Base-by-base conservation (phyloP, 1,140 invertebrate genomes). In the Nasonia longicornis region DNA sequence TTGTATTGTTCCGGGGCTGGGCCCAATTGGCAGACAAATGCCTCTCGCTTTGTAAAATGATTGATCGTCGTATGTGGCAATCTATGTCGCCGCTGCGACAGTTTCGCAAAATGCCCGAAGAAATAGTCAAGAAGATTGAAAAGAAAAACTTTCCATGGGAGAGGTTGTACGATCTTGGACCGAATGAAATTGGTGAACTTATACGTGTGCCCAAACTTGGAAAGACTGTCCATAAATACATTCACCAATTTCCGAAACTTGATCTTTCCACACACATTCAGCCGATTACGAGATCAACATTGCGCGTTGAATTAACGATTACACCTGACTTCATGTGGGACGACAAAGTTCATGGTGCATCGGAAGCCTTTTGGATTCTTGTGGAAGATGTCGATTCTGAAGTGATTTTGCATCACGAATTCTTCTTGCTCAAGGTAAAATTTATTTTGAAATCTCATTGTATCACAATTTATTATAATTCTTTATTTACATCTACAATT, bases 311-410 rank as follows among this genome's bases (percentile, higher is more conserved):
- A 90, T 91, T 99, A 2, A 99, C 98, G 0, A 98, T 99, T n/a
- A 98, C 97, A 0, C 98, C 99, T 0, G 98, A 99, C 90, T 99
- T 99, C 90, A 96, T 99, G 87, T 99, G 99, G 98, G 98, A 99
- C 85, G 98, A 99, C 82, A 98, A 99, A 89, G 92, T 98, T 38
- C 98, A 99, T 89, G 98, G 98, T 0, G 94, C 95, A 73, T 98
- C 97, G 0, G 97, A 99, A 92, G 98, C 96, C 0, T 99, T 99
- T 91, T 99, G 98, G 98, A 98, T 99, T 85, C 91, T 99, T 12
- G 98, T 99, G 0, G 98, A 99, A 90, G 98, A 99, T 90, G 98
- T 99, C 1, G 98, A 99, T 91, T 97, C 97, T 1, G 98, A 99
- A 87, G 94, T 96, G 2, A 94, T 99, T 85, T 92, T 99, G 1